A percentile compares a stretch with the other conserved stretches of the same genome.
phyloP scores from a whole-genome alignment of 2,113 vertebrate genomes.

The Psilopogon haemacephalus region DNA sequence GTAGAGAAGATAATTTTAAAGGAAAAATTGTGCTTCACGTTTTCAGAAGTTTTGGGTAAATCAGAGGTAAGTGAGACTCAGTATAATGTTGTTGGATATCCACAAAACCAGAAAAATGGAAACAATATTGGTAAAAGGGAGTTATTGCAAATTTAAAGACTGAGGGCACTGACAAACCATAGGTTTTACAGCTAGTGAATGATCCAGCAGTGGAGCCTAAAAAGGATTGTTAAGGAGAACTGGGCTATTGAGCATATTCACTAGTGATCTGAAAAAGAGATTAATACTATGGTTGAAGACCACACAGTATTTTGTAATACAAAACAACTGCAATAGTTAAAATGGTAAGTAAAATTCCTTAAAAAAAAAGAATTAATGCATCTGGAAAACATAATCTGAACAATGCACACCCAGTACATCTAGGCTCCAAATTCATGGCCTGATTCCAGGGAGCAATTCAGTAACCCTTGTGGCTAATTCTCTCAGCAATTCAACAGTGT shows the following conservation, averaged over 20 bases:
- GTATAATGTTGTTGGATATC: background rate
- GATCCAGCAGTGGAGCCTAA: background rate
- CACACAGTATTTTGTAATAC: background rate
- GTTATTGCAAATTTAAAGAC: background rate
- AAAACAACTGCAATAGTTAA: background rate
- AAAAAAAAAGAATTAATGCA: background rate
- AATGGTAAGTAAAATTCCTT: background rate
- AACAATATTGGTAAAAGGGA: background rate
- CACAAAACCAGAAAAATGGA: background rate
- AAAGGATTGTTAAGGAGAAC: background rate
- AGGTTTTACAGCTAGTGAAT: background rate
- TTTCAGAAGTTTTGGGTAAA: background rate
- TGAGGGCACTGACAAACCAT: background rate
- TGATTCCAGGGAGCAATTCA: background rate
- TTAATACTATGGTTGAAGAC: background rate
- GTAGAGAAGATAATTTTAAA: background rate
- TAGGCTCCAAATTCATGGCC: background rate
- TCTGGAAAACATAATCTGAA: background rate
- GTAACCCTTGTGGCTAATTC: background rate
- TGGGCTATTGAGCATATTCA: background rate
- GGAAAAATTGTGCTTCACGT: background rate
- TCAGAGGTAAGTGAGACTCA: background rate
- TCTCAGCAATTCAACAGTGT: background rate
- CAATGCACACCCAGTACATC: accelerated
- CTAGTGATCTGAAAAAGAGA: background rate